Evolutionary conservation across 2,888 invertebrate species (phyloP).

Genomic region (Girardia tigrina): DNA sequence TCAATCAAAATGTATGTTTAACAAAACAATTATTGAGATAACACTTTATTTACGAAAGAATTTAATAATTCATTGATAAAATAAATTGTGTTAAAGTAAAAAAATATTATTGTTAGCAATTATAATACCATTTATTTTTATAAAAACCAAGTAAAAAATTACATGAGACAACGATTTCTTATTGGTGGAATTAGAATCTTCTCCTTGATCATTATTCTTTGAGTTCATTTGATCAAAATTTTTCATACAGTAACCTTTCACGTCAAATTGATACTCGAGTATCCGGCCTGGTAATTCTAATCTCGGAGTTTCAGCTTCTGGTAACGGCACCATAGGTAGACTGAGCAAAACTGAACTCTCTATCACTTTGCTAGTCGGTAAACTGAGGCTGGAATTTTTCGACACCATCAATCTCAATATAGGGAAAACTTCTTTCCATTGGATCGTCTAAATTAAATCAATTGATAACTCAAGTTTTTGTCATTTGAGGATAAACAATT

Average conservation of each 20-base stretch:
- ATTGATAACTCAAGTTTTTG: not conserved
- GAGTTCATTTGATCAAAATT: not conserved
- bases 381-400: constrained; percentile 67
- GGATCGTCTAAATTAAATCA: constrained; percentile 21
- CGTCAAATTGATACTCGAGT: constrained; percentile 89
- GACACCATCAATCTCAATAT: constrained; percentile 88
- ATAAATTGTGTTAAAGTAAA: too few relatives aligned
- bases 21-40: too few relatives aligned
- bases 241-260: constrained; percentile 46
- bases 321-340: constrained; percentile 38
- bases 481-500: not conserved
- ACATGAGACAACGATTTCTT: not conserved
- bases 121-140: too few relatives aligned
- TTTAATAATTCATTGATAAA: too few relatives aligned
- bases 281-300: constrained; percentile 74
- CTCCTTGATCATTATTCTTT: not conserved
- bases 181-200: not conserved
- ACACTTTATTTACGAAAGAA: too few relatives aligned
- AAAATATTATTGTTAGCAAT: too few relatives aligned
- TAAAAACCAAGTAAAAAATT: too few relatives aligned
- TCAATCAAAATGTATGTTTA: too few relatives aligned
- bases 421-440: constrained; percentile 89
- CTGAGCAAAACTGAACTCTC: constrained; percentile 16
- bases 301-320: constrained; percentile 68
- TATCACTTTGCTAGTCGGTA: constrained; percentile 42